Evolutionary conservation across 2,113 vertebrate species (phyloP), one percentile per base, ranked within the genome.

Genomic region (Sminthopsis crassicaudata): DNA sequence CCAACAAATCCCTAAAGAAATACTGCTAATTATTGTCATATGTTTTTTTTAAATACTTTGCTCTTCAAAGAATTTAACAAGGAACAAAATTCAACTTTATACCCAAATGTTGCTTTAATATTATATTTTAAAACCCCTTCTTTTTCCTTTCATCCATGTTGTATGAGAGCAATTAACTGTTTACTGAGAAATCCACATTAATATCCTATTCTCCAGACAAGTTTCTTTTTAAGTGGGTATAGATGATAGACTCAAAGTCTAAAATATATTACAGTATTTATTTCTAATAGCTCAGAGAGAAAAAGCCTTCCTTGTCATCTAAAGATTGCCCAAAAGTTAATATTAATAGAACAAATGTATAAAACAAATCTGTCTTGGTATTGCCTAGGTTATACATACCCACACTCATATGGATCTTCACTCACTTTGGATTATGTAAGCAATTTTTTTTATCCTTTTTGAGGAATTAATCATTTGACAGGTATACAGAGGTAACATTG

Each of bases 1-100:
- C 98, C 97, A 98, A 98, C 98, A 98, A 98, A 95, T 97, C 98
- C 98, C 98, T 96, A 95, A 98, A 98, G 98, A 98, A 99, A 98
- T 98, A 95, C 97, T 96, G 97, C 98, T 98, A 98, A 98, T 98
- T 98, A 98, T 98, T 98, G 97, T 98, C 98, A 98, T 98, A 97
- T 98, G 98, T 97, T 98, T 99, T 84, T 48, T 98, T 98, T 94
- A 97, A 98, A 98, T 98, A 98, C 97, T 98, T 97, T 95, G 96
- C 97, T 97, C 97, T 98, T 98, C 98, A 98, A 98, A 98, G 97
- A 98, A 97, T 98, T 98, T 98, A 97, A 94, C 97, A 97, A 98
- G 97, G 95, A 98, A 96, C 97, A 95, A 96, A 98, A 98, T 98
- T 98, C 97, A 97, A 97, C 98, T 98, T 97, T 97, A 90, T 96